Conservation (phyloP, 2,797 vertebrate genomes). For the Phoebastria nigripes region DNA sequence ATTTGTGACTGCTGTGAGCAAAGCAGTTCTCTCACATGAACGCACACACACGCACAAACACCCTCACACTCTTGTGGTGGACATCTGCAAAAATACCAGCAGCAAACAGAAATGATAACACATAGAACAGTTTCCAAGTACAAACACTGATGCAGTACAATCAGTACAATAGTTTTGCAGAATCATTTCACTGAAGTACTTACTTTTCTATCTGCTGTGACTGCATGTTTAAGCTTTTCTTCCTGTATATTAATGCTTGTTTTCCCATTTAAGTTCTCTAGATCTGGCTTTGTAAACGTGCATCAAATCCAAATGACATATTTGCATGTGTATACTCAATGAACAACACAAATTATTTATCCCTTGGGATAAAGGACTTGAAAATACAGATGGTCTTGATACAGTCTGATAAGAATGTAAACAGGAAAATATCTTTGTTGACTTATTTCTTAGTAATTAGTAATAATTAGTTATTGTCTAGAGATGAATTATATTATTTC, state of each 20-base stretch:
- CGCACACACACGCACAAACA: not conserved
- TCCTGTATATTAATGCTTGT: not conserved
- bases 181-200: not conserved
- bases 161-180: not conserved
- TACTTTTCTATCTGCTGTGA: not conserved
- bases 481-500: slow-evolving; percentile 70
- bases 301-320: slow-evolving; percentile 52
- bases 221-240: not conserved
- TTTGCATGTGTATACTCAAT: slow-evolving; percentile 62
- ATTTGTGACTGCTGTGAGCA: not conserved
- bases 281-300: slow-evolving; percentile 29
- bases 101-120: not conserved
- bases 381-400: slow-evolving; percentile 80
- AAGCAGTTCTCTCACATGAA: not conserved
- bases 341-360: slow-evolving; percentile 72
- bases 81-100: not conserved
- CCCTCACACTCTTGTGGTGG: not conserved
- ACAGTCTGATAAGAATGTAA: slow-evolving; percentile 81
- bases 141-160: not conserved
- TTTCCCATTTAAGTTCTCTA: slow-evolving; percentile 10
- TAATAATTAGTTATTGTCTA: slow-evolving; percentile 78
- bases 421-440: slow-evolving; percentile 82
- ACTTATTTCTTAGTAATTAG: slow-evolving; percentile 78
- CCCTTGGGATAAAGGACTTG: slow-evolving; percentile 72
- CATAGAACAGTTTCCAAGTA: not conserved